A percentile compares a stretch with the other conserved stretches of the same genome.
These are phyloP conservation scores for Tetrapedia diversipes DNA, from an alignment of 2,888 invertebrate species.

Conservation along the genomic window DNA sequence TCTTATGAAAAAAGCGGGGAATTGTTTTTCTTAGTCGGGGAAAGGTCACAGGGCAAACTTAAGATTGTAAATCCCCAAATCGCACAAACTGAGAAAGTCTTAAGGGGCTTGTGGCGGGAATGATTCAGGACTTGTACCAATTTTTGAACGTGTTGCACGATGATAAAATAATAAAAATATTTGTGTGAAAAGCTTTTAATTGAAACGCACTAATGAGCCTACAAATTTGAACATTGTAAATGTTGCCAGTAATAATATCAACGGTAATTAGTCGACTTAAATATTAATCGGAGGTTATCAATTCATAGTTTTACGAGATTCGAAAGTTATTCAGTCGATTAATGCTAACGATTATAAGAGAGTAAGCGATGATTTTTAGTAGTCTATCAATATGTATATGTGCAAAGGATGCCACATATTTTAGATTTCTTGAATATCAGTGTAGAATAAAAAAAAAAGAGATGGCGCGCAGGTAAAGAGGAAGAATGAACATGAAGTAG, in stretches of 20 bases:
- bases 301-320: no score
- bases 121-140: neutral
- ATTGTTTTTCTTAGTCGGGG: constrained; percentile 38
- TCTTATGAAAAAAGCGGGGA: constrained; percentile 37
- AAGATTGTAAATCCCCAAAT: constrained; percentile 17
- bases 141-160: neutral
- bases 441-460: constrained; percentile 15
- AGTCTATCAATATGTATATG: no score
- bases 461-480: constrained; percentile 33
- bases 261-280: neutral
- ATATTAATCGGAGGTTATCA: neutral
- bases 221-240: neutral
- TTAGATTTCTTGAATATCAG: constrained; percentile 7
- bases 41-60: constrained; percentile 18
- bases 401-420: no score
- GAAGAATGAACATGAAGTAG: constrained; percentile 53
- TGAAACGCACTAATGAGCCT: neutral
- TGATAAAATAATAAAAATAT: constrained; percentile 8
- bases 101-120: constrained; percentile 14
- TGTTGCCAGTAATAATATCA: neutral
- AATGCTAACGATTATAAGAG: no score
- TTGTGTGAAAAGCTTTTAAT: no score
- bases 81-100: constrained; percentile 11
- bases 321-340: neutral
- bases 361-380: no score